Base-by-base conservation (phyloP, 2,113 vertebrate genomes). In the Polypterus senegalus region DNA sequence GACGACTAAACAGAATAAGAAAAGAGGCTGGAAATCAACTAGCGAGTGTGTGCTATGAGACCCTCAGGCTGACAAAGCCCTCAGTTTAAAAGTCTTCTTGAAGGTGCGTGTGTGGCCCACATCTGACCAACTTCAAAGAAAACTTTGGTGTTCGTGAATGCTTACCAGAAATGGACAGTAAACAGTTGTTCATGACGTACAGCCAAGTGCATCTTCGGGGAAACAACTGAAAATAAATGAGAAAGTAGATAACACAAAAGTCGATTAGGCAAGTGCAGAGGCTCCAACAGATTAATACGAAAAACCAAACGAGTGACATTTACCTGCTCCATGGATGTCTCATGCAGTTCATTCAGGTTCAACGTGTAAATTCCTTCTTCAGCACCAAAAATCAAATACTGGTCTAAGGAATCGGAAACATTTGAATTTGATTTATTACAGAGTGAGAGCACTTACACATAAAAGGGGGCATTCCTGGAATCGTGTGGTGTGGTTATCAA, bases 311-410 rank as follows among this genome's bases (percentile, higher is more conserved):
- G 9, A 61, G 49, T 59, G 55, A 10, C 49, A 4, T n/a, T 55
- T 73, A 97, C 96, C 92, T 97, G 96, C 71, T 97, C 95, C 96
- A 99, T 97, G 45, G 92, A 91, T 4, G 93, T 97, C 85, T 99
- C 96, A 48, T 99, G 96, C 66, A 99, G 86, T 73, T 99, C 96
- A 66, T 99, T 99, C 59, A 99, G 91, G 74, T 99, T 99, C 68
- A 99, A 76, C 0, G 93, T 99, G 73, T 99, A 99, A 81, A 99
- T 96, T 51, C 96, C 96, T 77, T 99, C 96, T 73, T 99, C 96
- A 0, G 91, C 94, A 71, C 96, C 96, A 74, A 99, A 99, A 89
- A 99, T 93, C 74, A 99, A 86, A 81, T 98, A 98, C 57, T 99
- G 93, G 79, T 99, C 96, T 99, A 72, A 67, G 90, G 80, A 56